Evolutionary conservation across 2,797 vertebrate species (phyloP).

Genomic region (Gastrophryne carolinensis): DNA sequence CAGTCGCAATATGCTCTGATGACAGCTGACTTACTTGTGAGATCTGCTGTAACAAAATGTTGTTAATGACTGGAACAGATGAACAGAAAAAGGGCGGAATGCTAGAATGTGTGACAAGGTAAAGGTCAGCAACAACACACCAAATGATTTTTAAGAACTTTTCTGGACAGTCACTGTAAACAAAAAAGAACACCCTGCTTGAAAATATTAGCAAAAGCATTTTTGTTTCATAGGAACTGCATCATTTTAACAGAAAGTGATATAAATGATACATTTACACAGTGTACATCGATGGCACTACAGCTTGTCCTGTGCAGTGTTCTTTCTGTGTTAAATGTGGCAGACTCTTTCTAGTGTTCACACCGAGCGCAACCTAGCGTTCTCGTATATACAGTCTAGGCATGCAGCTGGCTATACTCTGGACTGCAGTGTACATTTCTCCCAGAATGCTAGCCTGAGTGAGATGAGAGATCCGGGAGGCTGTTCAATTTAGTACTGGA

Average conservation of each 20-base stretch:
- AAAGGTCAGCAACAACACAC: conserved; percentile 74
- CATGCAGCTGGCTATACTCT: too few relatives aligned
- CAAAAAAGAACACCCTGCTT: conserved; percentile 50
- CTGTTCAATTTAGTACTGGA: too few relatives aligned
- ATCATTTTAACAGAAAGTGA: not conserved
- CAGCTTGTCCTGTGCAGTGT: too few relatives aligned
- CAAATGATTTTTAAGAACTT: conserved; percentile 75
- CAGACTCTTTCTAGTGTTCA: too few relatives aligned
- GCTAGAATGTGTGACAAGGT: conserved; percentile 76
- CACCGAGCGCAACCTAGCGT: too few relatives aligned
- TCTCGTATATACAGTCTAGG: too few relatives aligned
- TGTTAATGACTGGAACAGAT: conserved; percentile 78
- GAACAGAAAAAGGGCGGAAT: conserved; percentile 73
- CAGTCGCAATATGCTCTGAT: conserved; percentile 72
- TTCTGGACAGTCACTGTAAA: conserved; percentile 66
- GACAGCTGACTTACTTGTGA: conserved; percentile 75
- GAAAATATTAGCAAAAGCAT: not conserved
- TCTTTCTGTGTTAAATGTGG: too few relatives aligned
- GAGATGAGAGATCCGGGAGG: too few relatives aligned
- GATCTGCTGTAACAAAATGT: conserved; percentile 69
- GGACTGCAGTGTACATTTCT: too few relatives aligned
- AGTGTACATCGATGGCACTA: too few relatives aligned
- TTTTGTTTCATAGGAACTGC: not conserved
- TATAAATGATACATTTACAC: too few relatives aligned
- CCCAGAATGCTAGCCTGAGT: too few relatives aligned